Evolutionary conservation across 2,888 invertebrate genomes (phyloP).

Genomic region (Apamea crenata): DNA sequence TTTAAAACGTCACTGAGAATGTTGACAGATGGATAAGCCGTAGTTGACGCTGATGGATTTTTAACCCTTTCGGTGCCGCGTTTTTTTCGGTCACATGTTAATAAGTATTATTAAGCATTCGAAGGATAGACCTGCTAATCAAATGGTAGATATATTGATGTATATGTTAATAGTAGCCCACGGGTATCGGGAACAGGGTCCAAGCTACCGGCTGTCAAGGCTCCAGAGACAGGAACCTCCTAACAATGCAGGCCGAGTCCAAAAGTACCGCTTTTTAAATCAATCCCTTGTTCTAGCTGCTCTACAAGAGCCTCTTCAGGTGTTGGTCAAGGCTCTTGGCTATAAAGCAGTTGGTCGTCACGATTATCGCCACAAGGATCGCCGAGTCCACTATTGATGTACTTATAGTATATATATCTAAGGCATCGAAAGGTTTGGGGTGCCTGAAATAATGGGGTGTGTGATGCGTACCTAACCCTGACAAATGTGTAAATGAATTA

Average conservation of each 20-base stretch:
- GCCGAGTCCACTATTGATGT: not conserved
- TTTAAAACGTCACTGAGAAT: constrained; percentile 60
- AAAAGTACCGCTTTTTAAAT: not conserved
- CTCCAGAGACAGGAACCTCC: not conserved
- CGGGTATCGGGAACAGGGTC: not conserved
- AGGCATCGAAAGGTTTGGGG: not conserved
- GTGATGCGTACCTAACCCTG: not conserved
- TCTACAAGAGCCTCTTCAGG: not conserved
- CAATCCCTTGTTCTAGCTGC: not conserved
- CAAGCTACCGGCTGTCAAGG: not conserved
- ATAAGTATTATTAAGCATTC: constrained; percentile 7
- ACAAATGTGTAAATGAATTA: too few relatives aligned
- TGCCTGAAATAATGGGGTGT: not conserved
- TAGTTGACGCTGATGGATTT: constrained; percentile 60
- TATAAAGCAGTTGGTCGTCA: not conserved
- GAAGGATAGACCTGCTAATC: not conserved
- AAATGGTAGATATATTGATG: not conserved
- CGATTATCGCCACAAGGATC: not conserved
- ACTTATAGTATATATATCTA: not conserved
- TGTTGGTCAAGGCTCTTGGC: not conserved
- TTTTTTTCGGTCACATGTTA: constrained; percentile 27
- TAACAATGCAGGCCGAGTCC: not conserved
- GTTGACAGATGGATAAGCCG: constrained; percentile 62
- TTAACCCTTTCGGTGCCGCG: constrained; percentile 52
- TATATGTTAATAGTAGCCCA: not conserved